Evolutionary conservation across 1,140 invertebrate species (phyloP).

Genomic region (Drosophila chauvacae): DNA sequence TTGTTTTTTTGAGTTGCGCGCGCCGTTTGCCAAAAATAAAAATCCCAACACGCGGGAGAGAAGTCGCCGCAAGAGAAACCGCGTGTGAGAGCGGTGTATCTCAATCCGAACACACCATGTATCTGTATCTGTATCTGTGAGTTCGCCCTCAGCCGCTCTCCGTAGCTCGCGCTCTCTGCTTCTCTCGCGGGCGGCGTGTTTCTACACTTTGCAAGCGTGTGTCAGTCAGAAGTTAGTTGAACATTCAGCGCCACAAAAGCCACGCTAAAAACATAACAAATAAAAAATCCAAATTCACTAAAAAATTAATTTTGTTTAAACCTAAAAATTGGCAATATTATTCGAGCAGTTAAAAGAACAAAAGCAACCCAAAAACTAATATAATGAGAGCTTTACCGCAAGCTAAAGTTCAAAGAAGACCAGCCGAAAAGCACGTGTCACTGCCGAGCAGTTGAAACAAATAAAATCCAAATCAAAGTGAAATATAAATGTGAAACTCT

Average conservation of each 20-base stretch:
- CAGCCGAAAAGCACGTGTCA: conserved; percentile 42
- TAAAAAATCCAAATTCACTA: conserved; percentile 1
- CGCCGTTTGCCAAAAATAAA: conserved; percentile 77
- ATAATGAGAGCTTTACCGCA: conserved; percentile 27
- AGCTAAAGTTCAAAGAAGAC: background rate
- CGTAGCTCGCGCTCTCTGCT: conserved; percentile 15
- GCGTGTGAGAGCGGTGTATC: conserved; percentile 12
- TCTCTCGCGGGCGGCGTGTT: conserved; percentile 52
- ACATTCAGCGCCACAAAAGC: conserved; percentile 49
- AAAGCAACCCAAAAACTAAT: background rate
- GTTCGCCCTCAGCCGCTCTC: conserved; percentile 54
- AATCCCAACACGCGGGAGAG: conserved; percentile 60
- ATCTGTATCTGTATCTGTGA: conserved; percentile 53
- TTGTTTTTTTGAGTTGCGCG: conserved; percentile 61
- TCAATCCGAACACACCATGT: conserved; percentile 13
- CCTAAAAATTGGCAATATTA: conserved; percentile 8
- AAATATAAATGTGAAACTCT: conserved; percentile 12
- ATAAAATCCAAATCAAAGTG: conserved; percentile 2
- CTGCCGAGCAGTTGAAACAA: conserved; percentile 38
- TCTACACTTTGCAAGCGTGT: conserved; percentile 55
- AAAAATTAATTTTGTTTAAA: background rate
- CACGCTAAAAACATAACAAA: conserved; percentile 37
- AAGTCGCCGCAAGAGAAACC: conserved; percentile 11
- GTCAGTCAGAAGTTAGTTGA: conserved; percentile 52
- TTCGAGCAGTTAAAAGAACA: background rate